These are phyloP conservation scores for Pseudorhombus dupliciocellatus DNA, from an alignment of 2,113 vertebrate genomes.

Conservation along the genomic window DNA sequence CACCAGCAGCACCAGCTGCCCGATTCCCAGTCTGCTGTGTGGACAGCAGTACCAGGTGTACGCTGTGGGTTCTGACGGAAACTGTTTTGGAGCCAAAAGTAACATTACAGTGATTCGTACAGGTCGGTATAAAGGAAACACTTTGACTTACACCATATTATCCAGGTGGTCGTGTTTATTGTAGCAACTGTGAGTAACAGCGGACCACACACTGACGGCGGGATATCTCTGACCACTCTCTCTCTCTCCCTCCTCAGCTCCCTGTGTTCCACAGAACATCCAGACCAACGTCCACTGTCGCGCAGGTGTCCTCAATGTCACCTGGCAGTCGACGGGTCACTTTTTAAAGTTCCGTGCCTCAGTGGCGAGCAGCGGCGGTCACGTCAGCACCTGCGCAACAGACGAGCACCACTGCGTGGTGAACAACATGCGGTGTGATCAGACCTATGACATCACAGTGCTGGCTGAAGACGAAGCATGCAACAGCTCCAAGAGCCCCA, in stretches of 20 bases:
- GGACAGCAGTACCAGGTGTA: conserved; percentile 77
- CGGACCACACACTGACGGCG: too few species aligned
- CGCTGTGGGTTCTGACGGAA: conserved; percentile 63
- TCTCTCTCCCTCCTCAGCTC: conserved; percentile 63
- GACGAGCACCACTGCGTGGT: conserved; percentile 50
- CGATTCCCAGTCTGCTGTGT: conserved; percentile 72
- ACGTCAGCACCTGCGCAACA: conserved; percentile 31
- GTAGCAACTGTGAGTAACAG: too few species aligned
- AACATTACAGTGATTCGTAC: conserved; percentile 55
- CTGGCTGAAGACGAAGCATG: conserved; percentile 68
- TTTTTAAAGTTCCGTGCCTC: conserved; percentile 54
- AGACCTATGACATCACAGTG: conserved; percentile 69
- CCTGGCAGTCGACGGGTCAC: conserved; percentile 71
- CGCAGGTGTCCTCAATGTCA: conserved; percentile 72
- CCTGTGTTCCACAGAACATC: conserved; percentile 75
- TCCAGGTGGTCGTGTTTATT: too few species aligned
- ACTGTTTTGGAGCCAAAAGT: conserved; percentile 75
- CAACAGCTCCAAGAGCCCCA: conserved; percentile 73
- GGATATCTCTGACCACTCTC: too few species aligned
- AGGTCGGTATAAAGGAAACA: conserved; percentile 53
- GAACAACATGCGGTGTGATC: conserved; percentile 64
- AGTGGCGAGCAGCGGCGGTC: conserved; percentile 50
- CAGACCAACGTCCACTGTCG: conserved; percentile 66
- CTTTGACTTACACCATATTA: too few species aligned
- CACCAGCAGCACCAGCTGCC: conserved; percentile 67